Percentiles rank a stretch among this genome's conserved stretches.
Evolutionary conservation across 2,888 invertebrate species (phyloP).

Genomic region (Ophioninae sp.): DNA sequence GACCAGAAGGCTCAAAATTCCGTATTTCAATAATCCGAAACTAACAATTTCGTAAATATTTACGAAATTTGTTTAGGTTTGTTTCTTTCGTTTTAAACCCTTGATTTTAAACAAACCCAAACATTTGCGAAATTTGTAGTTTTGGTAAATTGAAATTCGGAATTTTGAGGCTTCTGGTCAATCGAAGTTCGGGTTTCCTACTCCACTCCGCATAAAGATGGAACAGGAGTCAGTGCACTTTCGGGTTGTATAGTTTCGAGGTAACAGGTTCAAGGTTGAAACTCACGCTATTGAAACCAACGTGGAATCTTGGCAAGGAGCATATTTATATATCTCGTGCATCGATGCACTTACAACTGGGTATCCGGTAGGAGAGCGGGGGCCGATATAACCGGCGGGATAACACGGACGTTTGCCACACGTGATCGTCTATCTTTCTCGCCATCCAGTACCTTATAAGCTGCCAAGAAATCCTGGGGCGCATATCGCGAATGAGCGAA

Average conservation of each 20-base stretch:
- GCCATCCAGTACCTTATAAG: slow-evolving; percentile 35
- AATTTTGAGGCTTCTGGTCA: too few species aligned
- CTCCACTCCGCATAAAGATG: too few species aligned
- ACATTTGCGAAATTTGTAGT: too few species aligned
- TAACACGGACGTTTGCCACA: slow-evolving; percentile 63
- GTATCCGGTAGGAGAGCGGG: slow-evolving; percentile 44
- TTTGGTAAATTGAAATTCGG: too few species aligned
- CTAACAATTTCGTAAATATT: too few species aligned
- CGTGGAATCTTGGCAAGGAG: slow-evolving; percentile 42
- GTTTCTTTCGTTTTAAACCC: too few species aligned
- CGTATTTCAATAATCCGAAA: too few species aligned
- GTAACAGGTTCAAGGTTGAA: slow-evolving; percentile 73
- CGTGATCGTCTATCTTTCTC: slow-evolving; percentile 68
- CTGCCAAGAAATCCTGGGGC: slow-evolving; percentile 49
- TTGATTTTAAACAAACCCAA: too few species aligned
- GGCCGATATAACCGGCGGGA: slow-evolving; percentile 31
- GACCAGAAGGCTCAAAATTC: too few species aligned
- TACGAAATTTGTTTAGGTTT: too few species aligned
- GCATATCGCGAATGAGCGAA: slow-evolving; percentile 62
- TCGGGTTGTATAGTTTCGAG: slow-evolving; percentile 57
- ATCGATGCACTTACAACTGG: slow-evolving; percentile 55
- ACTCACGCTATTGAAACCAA: slow-evolving; percentile 55
- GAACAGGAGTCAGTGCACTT: slow-evolving; percentile 26
- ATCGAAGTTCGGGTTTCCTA: too few species aligned
- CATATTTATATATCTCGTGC: slow-evolving; percentile 53